Conservation (phyloP, 2,888 invertebrate genomes). For the Scaptomyza polygonia region DNA sequence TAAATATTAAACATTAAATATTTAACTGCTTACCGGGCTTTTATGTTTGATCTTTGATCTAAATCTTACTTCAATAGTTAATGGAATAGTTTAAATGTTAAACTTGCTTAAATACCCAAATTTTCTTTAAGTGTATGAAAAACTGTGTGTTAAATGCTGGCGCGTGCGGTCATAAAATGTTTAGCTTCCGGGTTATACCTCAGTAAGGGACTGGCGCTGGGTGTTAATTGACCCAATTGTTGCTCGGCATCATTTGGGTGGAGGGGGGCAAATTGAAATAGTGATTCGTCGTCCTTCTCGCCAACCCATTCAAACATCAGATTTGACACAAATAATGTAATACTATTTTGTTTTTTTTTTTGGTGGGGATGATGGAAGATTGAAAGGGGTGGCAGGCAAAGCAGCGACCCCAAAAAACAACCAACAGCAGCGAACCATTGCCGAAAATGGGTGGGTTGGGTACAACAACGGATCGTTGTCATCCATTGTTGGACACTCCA, state of each 20-base stretch:
- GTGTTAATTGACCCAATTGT: constrained; percentile 59
- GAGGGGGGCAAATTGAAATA: constrained; percentile 19
- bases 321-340: constrained; percentile 11
- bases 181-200: constrained; percentile 13
- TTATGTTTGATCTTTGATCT: too few species aligned
- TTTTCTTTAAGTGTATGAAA: not conserved
- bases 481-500: constrained; percentile 9
- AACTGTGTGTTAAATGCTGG: constrained; percentile 28
- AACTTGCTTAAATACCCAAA: too few species aligned
- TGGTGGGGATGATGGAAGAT: not conserved
- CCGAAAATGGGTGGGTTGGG: constrained; percentile 38
- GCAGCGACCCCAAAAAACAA: not conserved
- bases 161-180: constrained; percentile 46
- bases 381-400: not conserved
- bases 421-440: too few species aligned
- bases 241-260: not conserved
- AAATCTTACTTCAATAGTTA: too few species aligned
- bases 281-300: not conserved
- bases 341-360: too few species aligned
- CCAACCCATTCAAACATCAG: constrained; percentile 11
- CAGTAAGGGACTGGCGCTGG: not conserved
- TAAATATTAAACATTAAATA: too few species aligned
- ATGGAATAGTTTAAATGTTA: too few species aligned
- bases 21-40: too few species aligned
- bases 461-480: not conserved